Percentiles rank a stretch among this genome's conserved stretches.
Conservation (phyloP, 1,140 invertebrate genomes). For the Acyrthosiphon pisum region DNA sequence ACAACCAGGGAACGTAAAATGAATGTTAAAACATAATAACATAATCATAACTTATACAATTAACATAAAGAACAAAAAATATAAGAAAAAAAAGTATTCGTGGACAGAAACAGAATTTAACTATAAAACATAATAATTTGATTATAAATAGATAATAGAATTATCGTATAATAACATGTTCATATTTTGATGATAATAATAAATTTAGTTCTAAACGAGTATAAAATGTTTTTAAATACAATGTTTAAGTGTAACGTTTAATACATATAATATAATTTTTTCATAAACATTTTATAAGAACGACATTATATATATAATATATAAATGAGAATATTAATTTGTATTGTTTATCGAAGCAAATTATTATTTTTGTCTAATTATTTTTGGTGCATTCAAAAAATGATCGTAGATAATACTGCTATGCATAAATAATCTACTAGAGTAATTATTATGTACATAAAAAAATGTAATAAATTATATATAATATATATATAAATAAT, state of each 20-base stretch:
- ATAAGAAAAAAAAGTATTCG: neutral
- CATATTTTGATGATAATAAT: conserved; percentile 24
- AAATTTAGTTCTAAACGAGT: conserved; percentile 55
- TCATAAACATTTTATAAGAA: conserved; percentile 37
- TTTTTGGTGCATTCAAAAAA: conserved; percentile 52
- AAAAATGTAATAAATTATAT: conserved; percentile 10
- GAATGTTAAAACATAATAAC: conserved; percentile 26
- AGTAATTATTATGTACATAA: conserved; percentile 35
- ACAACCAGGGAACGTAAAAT: conserved; percentile 55
- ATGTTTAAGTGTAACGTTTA: conserved; percentile 53
- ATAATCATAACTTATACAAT: conserved; percentile 35
- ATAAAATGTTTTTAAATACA: conserved; percentile 54
- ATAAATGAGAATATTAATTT: conserved; percentile 49
- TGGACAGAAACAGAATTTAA: neutral
- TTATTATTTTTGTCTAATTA: conserved; percentile 44
- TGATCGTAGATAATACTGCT: conserved; percentile 33
- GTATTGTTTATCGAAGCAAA: conserved; percentile 42
- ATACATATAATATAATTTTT: conserved; percentile 42
- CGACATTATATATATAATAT: conserved; percentile 31
- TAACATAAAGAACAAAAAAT: neutral
- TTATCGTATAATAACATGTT: conserved; percentile 47
- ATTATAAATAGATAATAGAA: conserved; percentile 51
- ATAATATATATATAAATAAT: conserved; percentile 15
- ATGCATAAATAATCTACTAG: conserved; percentile 28
- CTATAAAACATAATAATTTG: conserved; percentile 28